Base-by-base conservation (phyloP, 1,140 invertebrate genomes). In the Musca domestica region DNA sequence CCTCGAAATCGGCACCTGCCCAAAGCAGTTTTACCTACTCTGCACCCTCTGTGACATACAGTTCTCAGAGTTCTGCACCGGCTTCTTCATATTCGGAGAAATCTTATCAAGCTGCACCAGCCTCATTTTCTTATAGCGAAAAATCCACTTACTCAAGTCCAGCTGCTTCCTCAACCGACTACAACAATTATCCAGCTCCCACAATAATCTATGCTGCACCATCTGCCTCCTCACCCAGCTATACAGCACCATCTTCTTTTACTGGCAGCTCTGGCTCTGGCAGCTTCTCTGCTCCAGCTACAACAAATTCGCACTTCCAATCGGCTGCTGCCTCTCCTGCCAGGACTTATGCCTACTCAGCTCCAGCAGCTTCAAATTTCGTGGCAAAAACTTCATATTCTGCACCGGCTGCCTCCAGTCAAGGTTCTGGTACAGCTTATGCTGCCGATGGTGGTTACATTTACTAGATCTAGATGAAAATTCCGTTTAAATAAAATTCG, bases 401-500 rank as follows among this genome's bases (percentile, higher is more conserved):
- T 12, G 19, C 51, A 4, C 51, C 51, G 1, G 51, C 51, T 52
- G 6, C 51, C 20, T 27, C 52, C 23, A 56, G 23, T 23, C 25
- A 56, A 0, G 30, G 23, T 25, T 22, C 64, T 49, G 76, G 73
- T 54, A 78, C 76, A 63, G 41, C 52, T 15, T 78, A 78, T 63
- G 76, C 71, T 23, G 70, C 74, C 72, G 75, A 78, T 67, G 76
- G 76, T 25, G 76, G 76, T 30, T 78, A 78, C 47, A 71, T 78
- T 56, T 78, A 78, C 63, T 66, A 71, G 67, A 64, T 58, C 65
- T 30, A 17, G 46, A 27, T 41, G 34, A 41, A 41, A 41, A 41
- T 9, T 41, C n/a, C n/a, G n/a, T n/a, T n/a, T 5, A 12, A 41
- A 41, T 41, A 41, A 41, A 41, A 41, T 41, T n/a, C 5, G 34